Percentiles rank a stretch among this genome's conserved stretches.
Evolutionary conservation across 2,888 invertebrate genomes (phyloP).

Genomic region (Xestia xanthographa): DNA sequence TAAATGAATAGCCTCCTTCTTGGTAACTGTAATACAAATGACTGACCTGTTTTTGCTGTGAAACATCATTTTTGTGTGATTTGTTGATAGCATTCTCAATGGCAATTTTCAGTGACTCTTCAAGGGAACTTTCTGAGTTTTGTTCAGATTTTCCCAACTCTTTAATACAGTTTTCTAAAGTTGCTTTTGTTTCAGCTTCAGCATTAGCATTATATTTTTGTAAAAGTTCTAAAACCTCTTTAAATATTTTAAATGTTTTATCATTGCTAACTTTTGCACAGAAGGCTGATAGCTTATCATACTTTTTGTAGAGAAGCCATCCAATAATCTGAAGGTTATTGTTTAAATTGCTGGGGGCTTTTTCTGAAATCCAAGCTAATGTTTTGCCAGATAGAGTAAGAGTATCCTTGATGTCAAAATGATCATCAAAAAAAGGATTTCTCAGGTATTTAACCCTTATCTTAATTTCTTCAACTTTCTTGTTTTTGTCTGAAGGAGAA

Average conservation of each 20-base stretch:
- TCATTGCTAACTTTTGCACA: constrained; percentile 74
- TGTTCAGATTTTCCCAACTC: constrained; percentile 70
- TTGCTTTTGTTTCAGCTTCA: constrained; percentile 70
- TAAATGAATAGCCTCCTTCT: background rate
- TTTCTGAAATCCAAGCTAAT: constrained; percentile 91
- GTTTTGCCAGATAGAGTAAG: constrained; percentile 95
- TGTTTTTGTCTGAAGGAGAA: constrained; percentile 70
- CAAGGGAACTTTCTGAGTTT: constrained; percentile 73
- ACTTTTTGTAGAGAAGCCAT: constrained; percentile 92
- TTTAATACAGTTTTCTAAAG: constrained; percentile 74
- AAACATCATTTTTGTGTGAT: constrained; percentile 90
- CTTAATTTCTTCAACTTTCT: constrained; percentile 92
- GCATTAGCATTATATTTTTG: constrained; percentile 70
- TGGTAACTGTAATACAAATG: background rate
- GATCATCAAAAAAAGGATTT: constrained; percentile 96
- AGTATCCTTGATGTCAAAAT: constrained; percentile 95
- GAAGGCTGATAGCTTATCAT: constrained; percentile 83
- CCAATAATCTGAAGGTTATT: constrained; percentile 92
- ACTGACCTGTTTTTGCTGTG: constrained; percentile 88
- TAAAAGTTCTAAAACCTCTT: constrained; percentile 79
- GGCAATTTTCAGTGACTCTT: constrained; percentile 85
- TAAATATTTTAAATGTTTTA: constrained; percentile 76
- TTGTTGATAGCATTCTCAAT: constrained; percentile 90
- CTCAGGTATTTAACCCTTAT: constrained; percentile 94
- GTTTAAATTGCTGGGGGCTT: constrained; percentile 86